phyloP scores from a whole-genome alignment of 2,888 invertebrate species.

The Agrilus biguttatus region DNA sequence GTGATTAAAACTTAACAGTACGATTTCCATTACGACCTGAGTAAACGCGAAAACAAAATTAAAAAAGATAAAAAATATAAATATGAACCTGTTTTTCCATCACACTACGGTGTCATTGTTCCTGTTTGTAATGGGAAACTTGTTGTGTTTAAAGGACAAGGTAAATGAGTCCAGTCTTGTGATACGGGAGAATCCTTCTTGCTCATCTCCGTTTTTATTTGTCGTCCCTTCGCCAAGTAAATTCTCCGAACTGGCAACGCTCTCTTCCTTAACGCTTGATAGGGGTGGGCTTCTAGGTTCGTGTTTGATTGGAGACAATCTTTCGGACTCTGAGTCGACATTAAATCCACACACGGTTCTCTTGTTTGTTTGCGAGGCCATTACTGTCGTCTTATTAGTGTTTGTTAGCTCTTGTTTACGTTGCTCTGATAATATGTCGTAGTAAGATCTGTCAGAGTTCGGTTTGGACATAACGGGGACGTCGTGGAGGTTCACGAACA shows the following conservation, averaged over 20 bases:
- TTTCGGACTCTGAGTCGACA: conserved; percentile 8
- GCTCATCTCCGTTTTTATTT: conserved; percentile 12
- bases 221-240: conserved; percentile 12
- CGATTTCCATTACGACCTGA: no score
- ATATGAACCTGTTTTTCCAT: conserved; percentile 6
- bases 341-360: conserved; percentile 13
- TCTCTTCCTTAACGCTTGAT: conserved; percentile 32
- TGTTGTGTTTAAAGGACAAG: conserved; percentile 42
- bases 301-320: conserved; percentile 11
- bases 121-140: conserved; percentile 38
- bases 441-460: conserved; percentile 5
- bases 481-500: neutral
- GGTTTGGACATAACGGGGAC: neutral
- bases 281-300: conserved; percentile 25
- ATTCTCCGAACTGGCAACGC: conserved; percentile 31
- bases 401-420: conserved; percentile 12
- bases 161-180: conserved; percentile 32
- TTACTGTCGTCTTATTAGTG: conserved; percentile 6
- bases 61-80: conserved; percentile 8
- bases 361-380: conserved; percentile 5
- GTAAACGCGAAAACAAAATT: neutral
- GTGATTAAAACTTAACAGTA: no score
- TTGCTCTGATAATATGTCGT: conserved; percentile 10
- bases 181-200: conserved; percentile 16
- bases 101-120: conserved; percentile 4